Evolutionary conservation across 2,113 vertebrate species (phyloP), one percentile per base, ranked within the genome.

Genomic region (Podarcis cretensis): DNA sequence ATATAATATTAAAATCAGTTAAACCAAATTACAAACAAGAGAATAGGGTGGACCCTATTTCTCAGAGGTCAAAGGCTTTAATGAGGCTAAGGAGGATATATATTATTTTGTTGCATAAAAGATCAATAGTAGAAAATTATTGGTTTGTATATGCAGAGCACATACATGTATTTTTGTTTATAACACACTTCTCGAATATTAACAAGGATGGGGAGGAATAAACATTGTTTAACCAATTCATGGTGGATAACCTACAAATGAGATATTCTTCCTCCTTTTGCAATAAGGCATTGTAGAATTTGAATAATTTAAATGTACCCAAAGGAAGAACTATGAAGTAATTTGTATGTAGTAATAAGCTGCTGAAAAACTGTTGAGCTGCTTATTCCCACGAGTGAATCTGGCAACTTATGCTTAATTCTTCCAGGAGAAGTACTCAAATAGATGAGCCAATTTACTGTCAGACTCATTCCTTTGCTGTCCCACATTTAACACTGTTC

Each of bases 391-490:
- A 79, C 86, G 82, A 92, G 93, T 37, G 65, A 30, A 78, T 83
- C 86, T 90, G 81, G 74, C 35, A 89, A 43, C 27, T 59, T 13
- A 37, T 59, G 82, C 77, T 89, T 90, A 87, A 30, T 54, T 90
- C 91, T 87, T 85, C 73, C 77, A 40, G 48, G 23, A 1, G 35
- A 84, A 83, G 27, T 48, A 43, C 25, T 78, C 63, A 86, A 30
- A 86, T 27, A 86, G 59, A 77, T 86, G 75, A 86, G 75, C 75
- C 85, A 79, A 86, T 79, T 79, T 86, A 32, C 30, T 86, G 85
- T 86, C 75, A 78, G 48, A 14, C 25, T 18, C 35, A 30, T 76
- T 85, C 25, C 73, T 65, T 66, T 43, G 25, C 57, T 43, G 13
- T 18, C 84, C 74, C 74, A 65, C 16, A 68, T 86, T 66, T 27